Percentiles rank a stretch among this genome's conserved stretches.
phyloP scores from a whole-genome alignment of 2,113 vertebrate species.

The Scomber japonicus region DNA sequence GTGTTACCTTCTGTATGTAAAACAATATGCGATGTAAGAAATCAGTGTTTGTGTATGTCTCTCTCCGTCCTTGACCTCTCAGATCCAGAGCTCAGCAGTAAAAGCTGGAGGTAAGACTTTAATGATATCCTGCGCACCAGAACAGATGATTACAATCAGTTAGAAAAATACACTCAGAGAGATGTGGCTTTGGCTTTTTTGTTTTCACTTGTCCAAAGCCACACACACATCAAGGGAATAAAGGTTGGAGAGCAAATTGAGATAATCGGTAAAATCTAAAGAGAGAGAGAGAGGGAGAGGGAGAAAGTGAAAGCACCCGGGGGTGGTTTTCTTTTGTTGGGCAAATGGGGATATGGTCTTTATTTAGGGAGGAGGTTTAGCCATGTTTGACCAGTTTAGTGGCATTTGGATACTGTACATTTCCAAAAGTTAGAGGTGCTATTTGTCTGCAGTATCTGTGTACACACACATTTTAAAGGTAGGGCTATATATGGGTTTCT shows the following conservation, averaged over 20 bases:
- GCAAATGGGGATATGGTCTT: no score
- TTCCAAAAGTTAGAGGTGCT: no score
- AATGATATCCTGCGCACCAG: conserved; percentile 13
- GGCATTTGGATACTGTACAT: background rate
- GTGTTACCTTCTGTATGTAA: background rate
- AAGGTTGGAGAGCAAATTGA: background rate
- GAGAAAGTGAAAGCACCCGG: background rate
- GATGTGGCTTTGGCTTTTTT: conserved; percentile 19
- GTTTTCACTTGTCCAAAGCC: conserved; percentile 12
- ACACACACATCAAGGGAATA: conserved; percentile 6
- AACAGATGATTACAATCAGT: conserved; percentile 34
- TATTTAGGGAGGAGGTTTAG: no score
- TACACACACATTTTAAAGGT: background rate
- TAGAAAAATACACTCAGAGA: conserved; percentile 5
- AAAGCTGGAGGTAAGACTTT: background rate
- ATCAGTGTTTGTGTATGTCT: background rate
- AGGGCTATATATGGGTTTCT: background rate
- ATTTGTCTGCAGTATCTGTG: background rate
- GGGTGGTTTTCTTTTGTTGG: background rate
- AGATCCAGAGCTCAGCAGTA: conserved; percentile 24
- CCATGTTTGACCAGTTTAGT: background rate
- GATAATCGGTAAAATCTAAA: background rate
- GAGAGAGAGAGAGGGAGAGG: background rate
- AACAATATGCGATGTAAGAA: background rate
- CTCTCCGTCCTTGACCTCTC: conserved; percentile 11